Conservation (phyloP, 2,888 invertebrate genomes). For the Nomada flava region DNA sequence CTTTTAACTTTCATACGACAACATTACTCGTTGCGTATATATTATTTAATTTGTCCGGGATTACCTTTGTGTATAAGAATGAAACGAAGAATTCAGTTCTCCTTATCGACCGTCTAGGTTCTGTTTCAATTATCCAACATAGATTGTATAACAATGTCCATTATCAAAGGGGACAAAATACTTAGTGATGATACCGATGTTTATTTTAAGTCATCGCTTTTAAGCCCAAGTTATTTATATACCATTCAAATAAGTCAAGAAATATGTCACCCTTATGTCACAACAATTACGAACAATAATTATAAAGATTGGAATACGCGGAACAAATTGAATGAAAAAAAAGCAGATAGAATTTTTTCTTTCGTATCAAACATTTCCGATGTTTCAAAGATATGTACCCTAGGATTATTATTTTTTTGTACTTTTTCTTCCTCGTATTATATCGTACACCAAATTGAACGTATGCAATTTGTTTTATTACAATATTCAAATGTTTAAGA, state of each 20-base stretch:
- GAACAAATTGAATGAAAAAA: neutral
- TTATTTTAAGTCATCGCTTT: neutral
- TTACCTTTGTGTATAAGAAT: neutral
- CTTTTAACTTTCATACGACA: neutral
- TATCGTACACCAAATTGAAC: too few relatives aligned
- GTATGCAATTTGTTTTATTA: neutral
- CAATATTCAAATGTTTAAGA: neutral
- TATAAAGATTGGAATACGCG: neutral
- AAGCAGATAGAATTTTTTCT: neutral
- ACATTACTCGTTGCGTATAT: too few relatives aligned
- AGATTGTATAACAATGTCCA: neutral
- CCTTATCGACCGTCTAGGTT: neutral
- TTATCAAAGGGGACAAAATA: neutral
- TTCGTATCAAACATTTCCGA: too few relatives aligned
- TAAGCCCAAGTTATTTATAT: neutral
- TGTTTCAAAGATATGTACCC: too few relatives aligned
- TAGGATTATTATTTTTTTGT: too few relatives aligned
- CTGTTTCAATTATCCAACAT: neutral
- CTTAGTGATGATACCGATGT: neutral
- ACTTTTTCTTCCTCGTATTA: neutral
- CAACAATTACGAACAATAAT: neutral
- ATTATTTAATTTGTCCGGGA: too few relatives aligned
- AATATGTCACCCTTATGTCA: neutral
- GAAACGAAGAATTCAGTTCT: neutral
- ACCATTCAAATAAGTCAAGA: constrained; percentile 1